Percentiles rank a stretch among this genome's conserved stretches.
Evolutionary conservation across 2,888 invertebrate genomes (phyloP).

Genomic region (Scaptomyza reducta): DNA sequence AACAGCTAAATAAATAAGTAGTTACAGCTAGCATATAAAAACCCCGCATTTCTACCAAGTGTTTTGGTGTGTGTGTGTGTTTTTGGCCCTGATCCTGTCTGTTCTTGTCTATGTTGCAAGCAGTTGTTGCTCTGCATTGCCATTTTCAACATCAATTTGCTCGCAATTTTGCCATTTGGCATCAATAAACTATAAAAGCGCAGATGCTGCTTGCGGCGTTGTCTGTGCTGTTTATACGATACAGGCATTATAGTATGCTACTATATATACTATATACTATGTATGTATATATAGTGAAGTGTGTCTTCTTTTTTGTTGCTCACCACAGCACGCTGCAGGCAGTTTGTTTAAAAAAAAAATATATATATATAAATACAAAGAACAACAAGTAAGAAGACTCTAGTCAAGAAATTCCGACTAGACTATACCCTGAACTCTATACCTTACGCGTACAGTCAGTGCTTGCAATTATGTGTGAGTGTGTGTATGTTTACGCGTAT

Average conservation of each 20-base stretch:
- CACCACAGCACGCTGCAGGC: conserved; percentile 41
- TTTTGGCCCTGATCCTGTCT: conserved; percentile 1
- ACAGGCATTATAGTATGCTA: no score
- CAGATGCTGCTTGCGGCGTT: conserved; percentile 70
- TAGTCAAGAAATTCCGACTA: no score
- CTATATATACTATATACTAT: not conserved
- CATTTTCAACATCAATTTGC: conserved; percentile 71
- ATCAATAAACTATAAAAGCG: conserved; percentile 78
- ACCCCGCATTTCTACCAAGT: not conserved
- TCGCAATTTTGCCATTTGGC: conserved; percentile 67
- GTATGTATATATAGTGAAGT: not conserved
- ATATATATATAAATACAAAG: conserved; percentile 36
- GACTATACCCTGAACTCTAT: no score
- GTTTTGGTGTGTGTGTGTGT: not conserved
- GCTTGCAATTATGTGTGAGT: no score
- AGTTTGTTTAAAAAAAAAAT: conserved; percentile 39
- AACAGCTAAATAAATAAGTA: conserved; percentile 70
- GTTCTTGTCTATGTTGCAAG: not conserved
- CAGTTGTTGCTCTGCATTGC: conserved; percentile 35
- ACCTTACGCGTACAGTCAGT: no score
- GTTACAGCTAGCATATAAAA: conserved; percentile 7
- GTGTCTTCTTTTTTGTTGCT: conserved; percentile 15
- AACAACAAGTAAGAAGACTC: no score
- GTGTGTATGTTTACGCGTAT: no score
- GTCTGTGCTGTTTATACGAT: conserved; percentile 52